These are phyloP conservation scores for Caenorhabditis elegans DNA, from an alignment of 1,140 invertebrate species.

Conservation along the genomic window DNA sequence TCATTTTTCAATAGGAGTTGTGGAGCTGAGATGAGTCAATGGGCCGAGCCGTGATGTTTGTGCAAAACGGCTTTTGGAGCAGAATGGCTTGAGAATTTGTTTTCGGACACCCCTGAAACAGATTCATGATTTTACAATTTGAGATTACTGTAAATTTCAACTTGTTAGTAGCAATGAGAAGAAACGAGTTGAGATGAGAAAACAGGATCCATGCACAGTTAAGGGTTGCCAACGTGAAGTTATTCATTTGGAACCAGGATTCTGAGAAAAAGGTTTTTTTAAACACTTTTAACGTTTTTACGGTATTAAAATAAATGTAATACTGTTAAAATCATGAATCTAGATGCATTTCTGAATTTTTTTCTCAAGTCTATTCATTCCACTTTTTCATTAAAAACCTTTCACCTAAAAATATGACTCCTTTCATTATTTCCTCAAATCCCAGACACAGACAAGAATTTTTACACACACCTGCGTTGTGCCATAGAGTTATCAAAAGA, in stretches of 20 bases:
- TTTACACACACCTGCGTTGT: conserved; percentile 15
- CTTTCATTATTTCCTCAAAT: no score
- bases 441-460: no score
- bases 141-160: neutral
- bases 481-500: conserved; percentile 17
- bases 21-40: neutral
- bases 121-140: neutral
- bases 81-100: neutral
- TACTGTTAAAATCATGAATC: no score
- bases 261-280: no score
- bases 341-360: no score
- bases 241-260: neutral
- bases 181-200: neutral
- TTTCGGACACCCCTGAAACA: conserved; percentile 4
- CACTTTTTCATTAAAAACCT: no score
- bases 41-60: neutral
- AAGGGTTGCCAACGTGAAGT: neutral
- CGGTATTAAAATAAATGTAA: no score
- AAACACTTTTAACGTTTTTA: no score
- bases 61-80: neutral
- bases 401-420: no score
- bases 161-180: neutral
- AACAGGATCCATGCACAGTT: neutral
- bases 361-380: no score
- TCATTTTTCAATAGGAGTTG: neutral